Evolutionary conservation across 2,888 invertebrate genomes (phyloP).

Genomic region (Chloroclysta siterata): DNA sequence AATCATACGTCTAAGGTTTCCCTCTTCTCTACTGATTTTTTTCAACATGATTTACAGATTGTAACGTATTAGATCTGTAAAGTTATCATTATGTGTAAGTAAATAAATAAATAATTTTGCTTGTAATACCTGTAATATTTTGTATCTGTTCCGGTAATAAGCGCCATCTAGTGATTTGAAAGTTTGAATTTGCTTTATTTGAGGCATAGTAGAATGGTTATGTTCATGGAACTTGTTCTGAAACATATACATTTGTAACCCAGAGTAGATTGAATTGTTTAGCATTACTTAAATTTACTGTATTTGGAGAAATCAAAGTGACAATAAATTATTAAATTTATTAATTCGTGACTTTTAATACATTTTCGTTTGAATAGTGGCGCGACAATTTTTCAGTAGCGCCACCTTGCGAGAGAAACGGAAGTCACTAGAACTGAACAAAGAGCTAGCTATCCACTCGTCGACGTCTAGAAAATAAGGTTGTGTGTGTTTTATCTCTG

Average conservation of each 20-base stretch:
- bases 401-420: conserved; percentile 65
- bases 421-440: conserved; percentile 66
- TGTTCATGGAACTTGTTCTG: too few species aligned
- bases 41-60: too few species aligned
- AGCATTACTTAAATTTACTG: too few species aligned
- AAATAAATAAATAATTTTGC: too few species aligned
- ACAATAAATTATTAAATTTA: too few species aligned
- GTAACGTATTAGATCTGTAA: too few species aligned
- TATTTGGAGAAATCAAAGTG: too few species aligned
- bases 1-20: too few species aligned
- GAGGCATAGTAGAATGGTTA: too few species aligned
- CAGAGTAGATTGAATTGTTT: too few species aligned
- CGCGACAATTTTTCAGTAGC: conserved; percentile 36
- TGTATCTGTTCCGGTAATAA: background rate
- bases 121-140: conserved; percentile 23
- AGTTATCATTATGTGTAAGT: too few species aligned
- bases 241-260: background rate
- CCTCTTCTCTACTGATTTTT: too few species aligned
- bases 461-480: conserved; percentile 73
- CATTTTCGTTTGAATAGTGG: conserved; percentile 27
- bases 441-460: conserved; percentile 75
- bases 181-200: background rate
- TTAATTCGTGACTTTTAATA: conserved; percentile 1
- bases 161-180: conserved; percentile 16
- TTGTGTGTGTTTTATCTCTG: conserved; percentile 73